These are phyloP conservation scores for Arctia plantaginis DNA, from an alignment of 2,888 invertebrate genomes.

Conservation along the genomic window DNA sequence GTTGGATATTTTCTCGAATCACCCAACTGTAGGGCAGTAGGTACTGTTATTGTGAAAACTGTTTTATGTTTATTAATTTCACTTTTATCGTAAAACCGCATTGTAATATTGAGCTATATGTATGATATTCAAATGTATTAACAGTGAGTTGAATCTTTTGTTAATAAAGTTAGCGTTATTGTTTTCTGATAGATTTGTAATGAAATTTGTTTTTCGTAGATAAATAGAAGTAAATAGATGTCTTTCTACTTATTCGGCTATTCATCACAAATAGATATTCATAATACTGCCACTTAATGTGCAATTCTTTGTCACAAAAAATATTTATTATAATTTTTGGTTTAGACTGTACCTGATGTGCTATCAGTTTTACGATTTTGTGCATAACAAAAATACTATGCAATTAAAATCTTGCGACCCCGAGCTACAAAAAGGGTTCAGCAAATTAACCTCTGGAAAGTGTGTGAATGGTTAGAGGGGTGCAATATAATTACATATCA, in stretches of 20 bases:
- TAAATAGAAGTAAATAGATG: background rate
- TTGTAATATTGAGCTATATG: background rate
- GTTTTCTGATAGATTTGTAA: background rate
- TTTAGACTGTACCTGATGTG: constrained; percentile 37
- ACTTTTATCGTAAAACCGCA: background rate
- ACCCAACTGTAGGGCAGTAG: constrained; percentile 63
- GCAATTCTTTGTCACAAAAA: too few relatives aligned
- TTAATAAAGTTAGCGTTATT: background rate
- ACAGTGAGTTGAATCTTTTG: background rate
- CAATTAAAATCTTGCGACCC: constrained; percentile 49
- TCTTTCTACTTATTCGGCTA: too few relatives aligned
- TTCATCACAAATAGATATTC: too few relatives aligned
- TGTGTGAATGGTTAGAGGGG: constrained; percentile 44
- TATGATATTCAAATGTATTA: background rate
- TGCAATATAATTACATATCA: constrained; percentile 40
- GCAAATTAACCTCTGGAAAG: constrained; percentile 45
- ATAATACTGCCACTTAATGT: too few relatives aligned
- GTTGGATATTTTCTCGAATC: constrained; percentile 67
- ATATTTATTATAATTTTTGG: constrained; percentile 7
- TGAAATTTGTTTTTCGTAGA: too few relatives aligned
- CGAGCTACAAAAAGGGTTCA: constrained; percentile 39
- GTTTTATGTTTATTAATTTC: constrained; percentile 2
- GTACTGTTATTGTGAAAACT: constrained; percentile 36
- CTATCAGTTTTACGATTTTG: constrained; percentile 37
- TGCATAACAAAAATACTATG: constrained; percentile 41